Evolutionary conservation across 2,888 invertebrate species (phyloP).

Genomic region (Mesopsocus fuscifrons): DNA sequence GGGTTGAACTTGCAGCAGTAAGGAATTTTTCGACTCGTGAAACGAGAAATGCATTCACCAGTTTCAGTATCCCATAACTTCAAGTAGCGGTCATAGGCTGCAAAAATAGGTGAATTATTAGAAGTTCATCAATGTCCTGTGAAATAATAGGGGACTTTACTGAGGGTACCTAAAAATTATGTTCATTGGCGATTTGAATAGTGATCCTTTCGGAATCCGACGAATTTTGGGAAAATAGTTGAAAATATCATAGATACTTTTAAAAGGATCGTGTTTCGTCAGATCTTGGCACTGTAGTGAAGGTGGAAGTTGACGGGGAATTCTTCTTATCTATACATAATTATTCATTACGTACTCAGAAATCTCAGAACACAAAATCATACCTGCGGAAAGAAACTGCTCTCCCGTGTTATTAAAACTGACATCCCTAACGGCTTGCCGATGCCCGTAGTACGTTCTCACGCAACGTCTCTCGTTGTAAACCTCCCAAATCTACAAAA

Average conservation of each 20-base stretch:
- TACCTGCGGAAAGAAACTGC: conserved; percentile 84
- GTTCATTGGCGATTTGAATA: no score
- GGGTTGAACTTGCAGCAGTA: conserved; percentile 98
- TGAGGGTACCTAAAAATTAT: no score
- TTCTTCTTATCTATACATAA: no score
- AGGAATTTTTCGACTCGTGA: conserved; percentile 91
- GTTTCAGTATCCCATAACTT: conserved; percentile 99
- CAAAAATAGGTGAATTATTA: conserved; percentile 26
- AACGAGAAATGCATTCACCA: conserved; percentile 66
- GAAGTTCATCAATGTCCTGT: no score
- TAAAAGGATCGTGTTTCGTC: no score
- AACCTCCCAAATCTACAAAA: conserved; percentile 81
- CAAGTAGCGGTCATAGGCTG: conserved; percentile 85
- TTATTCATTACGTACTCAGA: no score
- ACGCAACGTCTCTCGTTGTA: conserved; percentile 86
- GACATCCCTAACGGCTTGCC: conserved; percentile 90
- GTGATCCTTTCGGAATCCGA: no score
- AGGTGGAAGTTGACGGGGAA: no score
- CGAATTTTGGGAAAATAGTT: no score
- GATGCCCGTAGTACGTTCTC: conserved; percentile 88
- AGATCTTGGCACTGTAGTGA: no score
- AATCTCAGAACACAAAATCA: conserved; percentile 19
- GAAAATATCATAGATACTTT: no score
- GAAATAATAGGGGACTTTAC: no score
- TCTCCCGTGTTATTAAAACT: conserved; percentile 89